These are phyloP conservation scores for Ophion costatus DNA, from an alignment of 2,888 invertebrate species.

Conservation along the genomic window DNA sequence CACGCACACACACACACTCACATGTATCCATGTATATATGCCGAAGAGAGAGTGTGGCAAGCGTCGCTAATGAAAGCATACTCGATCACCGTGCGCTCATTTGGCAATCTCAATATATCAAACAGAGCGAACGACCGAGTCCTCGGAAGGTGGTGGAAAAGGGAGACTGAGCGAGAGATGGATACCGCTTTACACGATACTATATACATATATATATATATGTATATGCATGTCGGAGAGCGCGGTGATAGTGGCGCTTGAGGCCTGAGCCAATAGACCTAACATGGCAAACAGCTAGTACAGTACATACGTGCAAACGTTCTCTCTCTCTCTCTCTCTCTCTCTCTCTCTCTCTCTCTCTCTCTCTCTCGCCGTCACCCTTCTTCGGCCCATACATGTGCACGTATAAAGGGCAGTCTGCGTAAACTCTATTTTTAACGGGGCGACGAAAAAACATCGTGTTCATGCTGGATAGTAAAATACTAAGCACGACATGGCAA, in stretches of 20 bases:
- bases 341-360: conserved; percentile 1
- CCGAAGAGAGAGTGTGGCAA: conserved; percentile 39
- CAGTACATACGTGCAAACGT: conserved; percentile 72
- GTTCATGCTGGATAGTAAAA: no score
- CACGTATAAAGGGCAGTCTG: conserved; percentile 20
- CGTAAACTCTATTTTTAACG: no score
- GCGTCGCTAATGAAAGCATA: conserved; percentile 72
- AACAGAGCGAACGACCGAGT: conserved; percentile 67
- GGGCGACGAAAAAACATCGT: no score
- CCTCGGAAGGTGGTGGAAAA: conserved; percentile 25
- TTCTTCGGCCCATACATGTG: neutral
- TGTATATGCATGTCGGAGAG: conserved; percentile 15
- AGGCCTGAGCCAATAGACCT: conserved; percentile 76
- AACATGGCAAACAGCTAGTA: conserved; percentile 74
- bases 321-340: conserved; percentile 12
- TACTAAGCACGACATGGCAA: no score
- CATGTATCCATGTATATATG: neutral
- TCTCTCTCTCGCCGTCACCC: neutral
- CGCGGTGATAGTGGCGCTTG: conserved; percentile 57
- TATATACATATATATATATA: conserved; percentile 25
- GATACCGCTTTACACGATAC: conserved; percentile 10
- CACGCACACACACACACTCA: neutral
- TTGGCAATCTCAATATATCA: conserved; percentile 71
- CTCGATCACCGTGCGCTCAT: conserved; percentile 73
- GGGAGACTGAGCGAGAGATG: conserved; percentile 11